Evolutionary conservation across 2,113 vertebrate genomes (phyloP).

Genomic region (Vicugna pacos): DNA sequence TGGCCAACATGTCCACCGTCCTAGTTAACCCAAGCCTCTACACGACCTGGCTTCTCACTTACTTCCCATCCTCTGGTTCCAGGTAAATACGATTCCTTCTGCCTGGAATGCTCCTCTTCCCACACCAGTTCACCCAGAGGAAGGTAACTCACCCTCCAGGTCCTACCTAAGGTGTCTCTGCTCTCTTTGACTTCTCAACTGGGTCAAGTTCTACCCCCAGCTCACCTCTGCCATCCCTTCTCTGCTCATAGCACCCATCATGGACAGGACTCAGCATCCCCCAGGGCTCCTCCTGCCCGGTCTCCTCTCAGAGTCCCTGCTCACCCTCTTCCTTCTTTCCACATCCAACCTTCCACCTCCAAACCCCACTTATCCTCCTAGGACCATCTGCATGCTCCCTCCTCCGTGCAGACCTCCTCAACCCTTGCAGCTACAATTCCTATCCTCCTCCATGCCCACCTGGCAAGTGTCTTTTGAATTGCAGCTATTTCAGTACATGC

Average conservation of each 20-base stretch:
- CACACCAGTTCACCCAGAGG: background rate
- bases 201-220: no score
- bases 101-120: background rate
- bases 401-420: accelerated
- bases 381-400: background rate
- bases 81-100: accelerated
- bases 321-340: background rate
- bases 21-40: background rate
- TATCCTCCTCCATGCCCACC: background rate
- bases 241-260: background rate
- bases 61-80: background rate
- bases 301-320: background rate
- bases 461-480: background rate
- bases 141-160: background rate
- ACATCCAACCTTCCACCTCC: background rate
- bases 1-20: accelerated
- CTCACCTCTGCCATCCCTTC: background rate
- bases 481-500: background rate
- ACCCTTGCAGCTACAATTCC: background rate
- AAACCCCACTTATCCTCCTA: background rate
- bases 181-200: background rate
- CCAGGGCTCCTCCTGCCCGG: no score
- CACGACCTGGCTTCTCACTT: background rate
- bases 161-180: background rate
- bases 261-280: background rate